Conservation (phyloP, 2,797 vertebrate species). For the Thaleichthys pacificus region DNA sequence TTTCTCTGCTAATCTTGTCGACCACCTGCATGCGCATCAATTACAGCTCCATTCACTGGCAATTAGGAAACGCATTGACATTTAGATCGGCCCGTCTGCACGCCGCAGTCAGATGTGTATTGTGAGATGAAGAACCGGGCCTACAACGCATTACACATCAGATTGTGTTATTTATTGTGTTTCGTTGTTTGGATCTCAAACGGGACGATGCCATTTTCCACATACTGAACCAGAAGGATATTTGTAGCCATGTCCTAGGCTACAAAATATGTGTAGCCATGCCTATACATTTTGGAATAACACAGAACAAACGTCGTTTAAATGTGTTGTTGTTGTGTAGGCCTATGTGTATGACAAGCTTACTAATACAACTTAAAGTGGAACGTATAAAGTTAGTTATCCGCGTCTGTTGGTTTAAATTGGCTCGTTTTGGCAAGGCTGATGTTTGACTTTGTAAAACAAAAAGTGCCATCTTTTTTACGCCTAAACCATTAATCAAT, state of each 20-base stretch:
- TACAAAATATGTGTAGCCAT: too few species aligned
- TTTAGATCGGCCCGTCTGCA: constrained; percentile 75
- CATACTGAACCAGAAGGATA: not conserved
- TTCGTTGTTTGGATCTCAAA: not conserved
- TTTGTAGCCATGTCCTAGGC: too few species aligned
- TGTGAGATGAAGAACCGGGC: constrained; percentile 41
- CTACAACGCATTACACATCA: constrained; percentile 33
- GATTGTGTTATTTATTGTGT: constrained; percentile 44
- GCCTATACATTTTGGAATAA: too few species aligned
- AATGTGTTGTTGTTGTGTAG: too few species aligned
- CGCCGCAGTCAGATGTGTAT: constrained; percentile 72
- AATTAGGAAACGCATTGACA: constrained; percentile 76
- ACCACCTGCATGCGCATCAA: constrained; percentile 76
- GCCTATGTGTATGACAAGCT: too few species aligned
- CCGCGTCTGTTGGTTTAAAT: too few species aligned
- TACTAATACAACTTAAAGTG: too few species aligned
- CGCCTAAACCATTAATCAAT: not conserved
- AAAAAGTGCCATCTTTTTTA: not conserved
- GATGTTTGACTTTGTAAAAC: too few species aligned
- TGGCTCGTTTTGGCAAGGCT: not conserved
- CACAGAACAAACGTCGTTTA: too few species aligned
- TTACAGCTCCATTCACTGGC: constrained; percentile 73
- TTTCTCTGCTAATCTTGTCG: constrained; percentile 70
- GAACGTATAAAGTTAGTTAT: too few species aligned
- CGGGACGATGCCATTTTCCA: not conserved